Evolutionary conservation across 1,140 invertebrate species (phyloP).

Genomic region (Euglossa dilemma): DNA sequence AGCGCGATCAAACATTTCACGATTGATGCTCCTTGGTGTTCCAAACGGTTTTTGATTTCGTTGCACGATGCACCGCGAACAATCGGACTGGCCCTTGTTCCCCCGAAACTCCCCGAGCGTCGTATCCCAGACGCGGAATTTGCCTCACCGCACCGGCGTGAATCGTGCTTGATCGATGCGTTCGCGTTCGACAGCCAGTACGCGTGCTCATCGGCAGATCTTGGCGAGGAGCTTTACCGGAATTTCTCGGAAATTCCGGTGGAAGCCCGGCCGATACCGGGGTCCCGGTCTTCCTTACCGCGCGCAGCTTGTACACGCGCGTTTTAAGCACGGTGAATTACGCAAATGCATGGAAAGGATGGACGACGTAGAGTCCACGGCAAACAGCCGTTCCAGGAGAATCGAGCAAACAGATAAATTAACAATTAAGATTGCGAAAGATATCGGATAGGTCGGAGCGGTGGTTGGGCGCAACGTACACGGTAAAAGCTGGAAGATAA

Average conservation of each 20-base stretch:
- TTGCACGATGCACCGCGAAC: background rate
- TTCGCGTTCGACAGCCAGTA: background rate
- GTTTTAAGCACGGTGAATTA: background rate
- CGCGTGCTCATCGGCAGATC: background rate
- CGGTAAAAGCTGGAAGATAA: slow-evolving; percentile 27
- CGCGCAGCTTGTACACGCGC: too few relatives aligned
- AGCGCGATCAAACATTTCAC: slow-evolving; percentile 38
- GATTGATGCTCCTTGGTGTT: slow-evolving; percentile 30
- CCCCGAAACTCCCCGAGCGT: background rate
- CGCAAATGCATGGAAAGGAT: background rate
- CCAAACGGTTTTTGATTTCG: background rate
- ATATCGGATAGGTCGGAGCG: background rate
- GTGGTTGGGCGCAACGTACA: background rate
- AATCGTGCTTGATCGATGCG: too few relatives aligned
- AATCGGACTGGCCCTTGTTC: background rate
- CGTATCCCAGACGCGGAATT: too few relatives aligned
- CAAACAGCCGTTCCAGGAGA: too few relatives aligned
- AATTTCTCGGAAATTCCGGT: too few relatives aligned
- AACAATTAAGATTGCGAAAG: slow-evolving; percentile 4
- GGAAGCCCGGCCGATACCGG: too few relatives aligned
- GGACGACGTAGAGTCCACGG: background rate
- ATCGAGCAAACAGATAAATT: background rate
- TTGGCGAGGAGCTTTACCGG: background rate
- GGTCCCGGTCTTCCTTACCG: too few relatives aligned
- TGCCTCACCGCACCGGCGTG: too few relatives aligned